Evolutionary conservation across 2,797 vertebrate species (phyloP), one percentile per base, ranked within the genome.

Genomic region (Gadopsis bispinosus): DNA sequence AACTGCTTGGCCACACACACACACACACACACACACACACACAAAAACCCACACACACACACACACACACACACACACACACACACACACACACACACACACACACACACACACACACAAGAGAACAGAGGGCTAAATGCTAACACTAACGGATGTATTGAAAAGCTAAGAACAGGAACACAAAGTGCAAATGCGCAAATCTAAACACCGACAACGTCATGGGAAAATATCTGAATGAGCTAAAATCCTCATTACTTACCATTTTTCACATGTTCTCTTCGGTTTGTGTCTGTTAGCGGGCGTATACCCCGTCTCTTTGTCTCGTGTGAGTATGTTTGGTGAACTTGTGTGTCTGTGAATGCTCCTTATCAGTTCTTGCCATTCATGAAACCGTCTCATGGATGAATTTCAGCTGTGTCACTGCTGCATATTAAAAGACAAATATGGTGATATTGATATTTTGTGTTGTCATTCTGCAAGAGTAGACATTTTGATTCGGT

Each of bases 401-500:
- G 69, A 72, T 77, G 54, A 77, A 65, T 75, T 69, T 75, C 71
- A 79, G 80, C 77, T 3, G 64, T 58, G 55, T 80, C 80, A 53
- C 73, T 8, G 65, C 80, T 60, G 75, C 69, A 72, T 82, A 79
- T 83, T 83, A 75, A 79, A 83, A 75, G 50, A 63, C 26, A 56
- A 59, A 73, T 20, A 41, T 37, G 55, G 26, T 41, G 59, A 74
- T 79, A 47, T 54, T 58, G 63, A 51, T 68, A 37, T 73, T 69
- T 43, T 64, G 43, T 76, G 60, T 86, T 75, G 10, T 70, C 48
- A 33, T 72, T 86, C 69, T 62, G 80, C 69, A 70, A 48, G 45
- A 69, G 83, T 76, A 68, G 84, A 81, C 82, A 65, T 87, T 81
- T 90, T 51, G 69, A 84, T 87, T 41, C 12, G 71, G 67, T 86